A percentile compares a stretch with the other conserved stretches of the same genome.
phyloP scores from a whole-genome alignment of 2,888 invertebrate genomes.

The Bellardia pandia region DNA sequence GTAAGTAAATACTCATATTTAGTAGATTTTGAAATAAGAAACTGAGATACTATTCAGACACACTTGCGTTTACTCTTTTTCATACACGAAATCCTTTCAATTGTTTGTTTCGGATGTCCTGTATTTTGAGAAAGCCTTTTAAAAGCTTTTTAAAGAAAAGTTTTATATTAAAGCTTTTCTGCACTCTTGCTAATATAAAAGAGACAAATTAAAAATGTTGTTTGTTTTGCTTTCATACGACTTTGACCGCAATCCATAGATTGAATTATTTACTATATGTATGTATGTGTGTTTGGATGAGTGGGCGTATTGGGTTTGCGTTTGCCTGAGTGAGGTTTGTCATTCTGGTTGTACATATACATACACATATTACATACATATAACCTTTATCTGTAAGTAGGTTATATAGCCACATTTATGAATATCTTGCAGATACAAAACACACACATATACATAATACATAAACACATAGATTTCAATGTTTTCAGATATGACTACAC shows the following conservation, averaged over 20 bases:
- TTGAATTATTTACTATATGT: slow-evolving; percentile 2
- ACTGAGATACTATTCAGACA: neutral
- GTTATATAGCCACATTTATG: slow-evolving; percentile 58
- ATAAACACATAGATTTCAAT: neutral
- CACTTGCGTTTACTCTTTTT: slow-evolving; percentile 15
- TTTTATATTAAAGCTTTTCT: slow-evolving; percentile 33
- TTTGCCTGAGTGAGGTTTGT: slow-evolving; percentile 20
- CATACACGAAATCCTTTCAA: neutral
- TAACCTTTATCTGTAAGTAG: slow-evolving; percentile 60
- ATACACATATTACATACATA: neutral
- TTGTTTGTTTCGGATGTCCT: slow-evolving; percentile 2
- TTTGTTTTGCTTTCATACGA: slow-evolving; percentile 58
- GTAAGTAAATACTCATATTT: too few species aligned
- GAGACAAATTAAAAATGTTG: slow-evolving; percentile 21
- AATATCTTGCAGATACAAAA: slow-evolving; percentile 48
- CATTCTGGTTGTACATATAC: slow-evolving; percentile 8
- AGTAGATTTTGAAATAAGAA: too few species aligned
- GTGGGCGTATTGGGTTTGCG: slow-evolving; percentile 14
- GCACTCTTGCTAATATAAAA: neutral
- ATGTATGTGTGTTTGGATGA: neutral
- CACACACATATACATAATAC: neutral
- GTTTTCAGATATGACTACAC: neutral
- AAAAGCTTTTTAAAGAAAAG: slow-evolving; percentile 19
- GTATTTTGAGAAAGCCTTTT: neutral
- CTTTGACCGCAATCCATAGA: slow-evolving; percentile 71